These are phyloP conservation scores for Hemicrepidius hirtus DNA, from an alignment of 2,888 invertebrate genomes.

Conservation along the genomic window DNA sequence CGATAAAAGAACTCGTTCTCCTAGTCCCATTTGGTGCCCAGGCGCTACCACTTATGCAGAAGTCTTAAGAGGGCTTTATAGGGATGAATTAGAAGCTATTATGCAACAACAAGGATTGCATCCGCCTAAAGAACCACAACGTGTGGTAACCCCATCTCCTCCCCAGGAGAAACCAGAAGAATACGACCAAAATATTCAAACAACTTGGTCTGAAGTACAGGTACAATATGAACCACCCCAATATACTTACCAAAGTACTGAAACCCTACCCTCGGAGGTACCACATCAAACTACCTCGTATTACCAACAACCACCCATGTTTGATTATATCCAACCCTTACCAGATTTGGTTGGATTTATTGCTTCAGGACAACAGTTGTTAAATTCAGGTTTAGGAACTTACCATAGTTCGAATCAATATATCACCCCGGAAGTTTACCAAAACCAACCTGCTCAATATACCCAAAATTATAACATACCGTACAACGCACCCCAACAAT, in stretches of 20 bases:
- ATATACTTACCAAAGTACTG: conserved; percentile 54
- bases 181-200: background rate
- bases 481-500: conserved; percentile 21
- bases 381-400: conserved; percentile 73
- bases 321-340: conserved; percentile 72
- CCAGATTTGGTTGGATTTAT: conserved; percentile 74
- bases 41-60: conserved; percentile 87
- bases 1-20: conserved; percentile 74
- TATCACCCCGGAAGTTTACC: conserved; percentile 48
- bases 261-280: conserved; percentile 47
- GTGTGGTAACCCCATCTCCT: background rate
- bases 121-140: background rate
- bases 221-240: conserved; percentile 61
- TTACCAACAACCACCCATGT: conserved; percentile 62
- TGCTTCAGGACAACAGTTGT: conserved; percentile 70
- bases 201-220: conserved; percentile 54
- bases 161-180: background rate
- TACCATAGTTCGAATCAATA: conserved; percentile 66
- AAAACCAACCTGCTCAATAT: conserved; percentile 40
- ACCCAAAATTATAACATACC: conserved; percentile 24
- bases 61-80: conserved; percentile 78
- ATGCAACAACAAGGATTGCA: background rate
- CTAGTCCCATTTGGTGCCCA: conserved; percentile 84
- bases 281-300: conserved; percentile 43
- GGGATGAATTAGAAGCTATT: conserved; percentile 27